Conservation (phyloP, 2,113 vertebrate species). For the Poeciliopsis occidentalis region DNA sequence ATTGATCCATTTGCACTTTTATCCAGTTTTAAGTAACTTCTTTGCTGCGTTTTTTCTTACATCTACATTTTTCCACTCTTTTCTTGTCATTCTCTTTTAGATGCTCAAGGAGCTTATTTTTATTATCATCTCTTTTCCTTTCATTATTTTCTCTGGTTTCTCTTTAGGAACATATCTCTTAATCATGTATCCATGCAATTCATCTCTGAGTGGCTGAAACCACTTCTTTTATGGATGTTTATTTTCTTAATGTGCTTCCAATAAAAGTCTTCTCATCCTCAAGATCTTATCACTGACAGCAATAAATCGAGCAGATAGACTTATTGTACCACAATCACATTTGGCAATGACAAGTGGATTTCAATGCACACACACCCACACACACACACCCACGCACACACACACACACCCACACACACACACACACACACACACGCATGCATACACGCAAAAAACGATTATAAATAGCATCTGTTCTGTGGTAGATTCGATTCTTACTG, state of each 20-base stretch:
- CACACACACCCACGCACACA: slow-evolving; percentile 5
- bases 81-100: slow-evolving; percentile 18
- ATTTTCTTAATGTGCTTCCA: slow-evolving; percentile 55
- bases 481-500: slow-evolving; percentile 67
- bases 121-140: background rate
- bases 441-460: background rate
- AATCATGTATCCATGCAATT: slow-evolving; percentile 52
- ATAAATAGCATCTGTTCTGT: slow-evolving; percentile 53
- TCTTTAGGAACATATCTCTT: slow-evolving; percentile 44
- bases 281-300: slow-evolving; percentile 55
- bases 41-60: slow-evolving; percentile 39
- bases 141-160: slow-evolving; percentile 25
- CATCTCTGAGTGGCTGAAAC: slow-evolving; percentile 59
- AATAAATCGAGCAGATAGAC: slow-evolving; percentile 67
- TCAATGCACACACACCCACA: slow-evolving; percentile 24
- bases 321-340: slow-evolving; percentile 51
- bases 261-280: slow-evolving; percentile 61
- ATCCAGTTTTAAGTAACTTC: slow-evolving; percentile 68
- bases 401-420: background rate
- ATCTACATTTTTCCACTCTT: slow-evolving; percentile 11
- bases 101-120: slow-evolving; percentile 22
- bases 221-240: slow-evolving; percentile 58
- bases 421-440: slow-evolving; percentile 13
- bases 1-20: slow-evolving; percentile 74
- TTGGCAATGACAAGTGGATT: slow-evolving; percentile 47